Percentiles rank a stretch among this genome's conserved stretches.
Conservation (phyloP, 2,797 vertebrate genomes). For the Enteromius thamalakanensis region DNA sequence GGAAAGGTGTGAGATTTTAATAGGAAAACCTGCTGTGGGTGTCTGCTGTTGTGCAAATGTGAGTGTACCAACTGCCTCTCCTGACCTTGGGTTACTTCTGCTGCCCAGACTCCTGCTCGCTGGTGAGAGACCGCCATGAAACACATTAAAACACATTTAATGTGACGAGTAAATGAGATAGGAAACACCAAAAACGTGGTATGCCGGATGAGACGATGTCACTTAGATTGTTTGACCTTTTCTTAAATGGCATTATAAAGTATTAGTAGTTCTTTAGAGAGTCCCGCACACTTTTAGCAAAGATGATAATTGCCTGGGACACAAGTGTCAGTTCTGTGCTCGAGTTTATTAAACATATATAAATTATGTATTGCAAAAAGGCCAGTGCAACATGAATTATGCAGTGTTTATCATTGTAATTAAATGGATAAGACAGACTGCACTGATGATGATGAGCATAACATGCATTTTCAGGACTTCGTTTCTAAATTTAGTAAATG, state of each 20-base stretch:
- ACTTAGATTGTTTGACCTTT: conserved; percentile 45
- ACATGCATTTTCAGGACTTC: conserved; percentile 7
- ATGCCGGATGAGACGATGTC: neutral
- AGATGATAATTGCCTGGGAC: conserved; percentile 35
- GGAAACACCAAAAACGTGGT: conserved; percentile 3
- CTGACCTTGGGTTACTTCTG: conserved; percentile 59
- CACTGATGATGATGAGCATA: conserved; percentile 23
- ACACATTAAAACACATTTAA: neutral
- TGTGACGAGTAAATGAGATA: neutral
- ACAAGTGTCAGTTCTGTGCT: conserved; percentile 21
- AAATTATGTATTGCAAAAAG: conserved; percentile 47
- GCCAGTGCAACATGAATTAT: conserved; percentile 42
- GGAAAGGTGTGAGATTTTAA: conserved; percentile 58
- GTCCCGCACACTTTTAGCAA: conserved; percentile 7
- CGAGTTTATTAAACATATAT: conserved; percentile 41
- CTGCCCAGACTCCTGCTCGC: conserved; percentile 35
- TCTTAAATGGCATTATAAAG: conserved; percentile 38
- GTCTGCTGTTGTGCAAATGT: conserved; percentile 46
- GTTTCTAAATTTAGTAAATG: conserved; percentile 21
- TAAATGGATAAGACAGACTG: conserved; percentile 37
- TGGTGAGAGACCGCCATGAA: neutral
- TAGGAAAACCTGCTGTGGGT: conserved; percentile 59
- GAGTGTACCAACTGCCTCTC: conserved; percentile 38
- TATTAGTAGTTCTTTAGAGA: conserved; percentile 22
- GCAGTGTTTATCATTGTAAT: conserved; percentile 47